phyloP scores from a whole-genome alignment of 2,113 vertebrate species.

The Phodopus roborovskii region DNA sequence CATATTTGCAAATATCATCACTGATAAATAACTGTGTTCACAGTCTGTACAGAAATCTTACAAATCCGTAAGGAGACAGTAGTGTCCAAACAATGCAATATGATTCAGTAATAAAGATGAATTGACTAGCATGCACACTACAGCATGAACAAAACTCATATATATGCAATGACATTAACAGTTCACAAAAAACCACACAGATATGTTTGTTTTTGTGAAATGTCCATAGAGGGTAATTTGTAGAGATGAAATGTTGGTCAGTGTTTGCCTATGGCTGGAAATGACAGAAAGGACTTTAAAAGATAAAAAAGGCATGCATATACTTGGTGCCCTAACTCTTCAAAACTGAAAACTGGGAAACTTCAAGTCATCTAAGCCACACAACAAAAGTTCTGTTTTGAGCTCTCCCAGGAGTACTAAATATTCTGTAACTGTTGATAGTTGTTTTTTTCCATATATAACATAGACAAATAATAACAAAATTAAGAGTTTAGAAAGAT shows the following conservation, averaged over 20 bases:
- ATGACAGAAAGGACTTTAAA: neutral
- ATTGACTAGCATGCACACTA: neutral
- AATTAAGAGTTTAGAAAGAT: constrained; percentile 13
- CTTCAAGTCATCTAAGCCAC: neutral
- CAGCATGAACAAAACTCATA: neutral
- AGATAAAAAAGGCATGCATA: neutral
- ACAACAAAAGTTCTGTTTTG: neutral
- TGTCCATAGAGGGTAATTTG: neutral
- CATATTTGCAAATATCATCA: neutral
- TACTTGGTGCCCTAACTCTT: neutral
- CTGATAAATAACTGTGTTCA: neutral
- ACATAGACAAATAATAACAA: neutral
- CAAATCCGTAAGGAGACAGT: neutral
- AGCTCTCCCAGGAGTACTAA: neutral
- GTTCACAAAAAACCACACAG: neutral
- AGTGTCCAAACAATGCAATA: neutral
- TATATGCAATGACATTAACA: neutral
- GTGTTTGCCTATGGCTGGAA: neutral
- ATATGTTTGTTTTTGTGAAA: neutral
- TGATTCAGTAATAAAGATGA: neutral
- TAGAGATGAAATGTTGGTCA: neutral
- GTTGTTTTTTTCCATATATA: neutral
- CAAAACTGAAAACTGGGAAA: neutral
- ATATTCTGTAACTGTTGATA: neutral
- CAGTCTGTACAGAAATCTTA: neutral